A percentile compares a stretch with the other conserved stretches of the same genome.
Evolutionary conservation across 2,797 vertebrate genomes (phyloP).

Genomic region (Coreius guichenoti): DNA sequence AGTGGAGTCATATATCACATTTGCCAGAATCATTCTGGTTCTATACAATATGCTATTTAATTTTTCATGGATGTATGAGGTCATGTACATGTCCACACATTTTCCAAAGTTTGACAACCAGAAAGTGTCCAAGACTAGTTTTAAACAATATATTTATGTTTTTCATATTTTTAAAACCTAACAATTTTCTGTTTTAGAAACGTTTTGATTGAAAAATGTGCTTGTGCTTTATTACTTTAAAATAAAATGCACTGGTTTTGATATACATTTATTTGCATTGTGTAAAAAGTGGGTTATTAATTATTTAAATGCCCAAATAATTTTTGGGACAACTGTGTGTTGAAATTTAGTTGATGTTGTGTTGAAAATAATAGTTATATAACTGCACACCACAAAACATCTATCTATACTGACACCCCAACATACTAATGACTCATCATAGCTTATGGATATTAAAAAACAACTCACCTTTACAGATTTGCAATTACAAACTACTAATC

Average conservation of each 20-base stretch:
- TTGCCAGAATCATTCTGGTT: not conserved
- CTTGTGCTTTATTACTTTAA: too few species aligned
- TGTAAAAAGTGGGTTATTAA: too few species aligned
- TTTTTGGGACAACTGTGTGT: not conserved
- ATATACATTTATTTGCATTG: too few species aligned
- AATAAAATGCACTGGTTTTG: too few species aligned
- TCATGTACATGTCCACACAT: too few species aligned
- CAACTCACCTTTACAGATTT: not conserved
- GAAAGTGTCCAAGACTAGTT: not conserved
- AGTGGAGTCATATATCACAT: not conserved
- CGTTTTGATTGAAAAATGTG: too few species aligned
- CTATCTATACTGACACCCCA: slow-evolving; percentile 29
- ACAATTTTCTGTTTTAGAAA: too few species aligned
- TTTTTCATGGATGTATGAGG: too few species aligned
- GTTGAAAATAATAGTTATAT: not conserved
- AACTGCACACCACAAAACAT: slow-evolving; percentile 26
- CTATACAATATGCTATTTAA: not conserved
- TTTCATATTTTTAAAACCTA: too few species aligned
- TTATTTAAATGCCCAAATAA: not conserved
- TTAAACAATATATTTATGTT: too few species aligned
- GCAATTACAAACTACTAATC: not conserved
- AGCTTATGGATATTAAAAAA: not conserved
- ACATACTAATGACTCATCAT: slow-evolving; percentile 26
- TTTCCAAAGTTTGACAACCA: not conserved
- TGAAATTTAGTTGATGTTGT: not conserved